Base-by-base conservation (phyloP, 1,140 invertebrate genomes). In the Asbolus verrucosus region DNA sequence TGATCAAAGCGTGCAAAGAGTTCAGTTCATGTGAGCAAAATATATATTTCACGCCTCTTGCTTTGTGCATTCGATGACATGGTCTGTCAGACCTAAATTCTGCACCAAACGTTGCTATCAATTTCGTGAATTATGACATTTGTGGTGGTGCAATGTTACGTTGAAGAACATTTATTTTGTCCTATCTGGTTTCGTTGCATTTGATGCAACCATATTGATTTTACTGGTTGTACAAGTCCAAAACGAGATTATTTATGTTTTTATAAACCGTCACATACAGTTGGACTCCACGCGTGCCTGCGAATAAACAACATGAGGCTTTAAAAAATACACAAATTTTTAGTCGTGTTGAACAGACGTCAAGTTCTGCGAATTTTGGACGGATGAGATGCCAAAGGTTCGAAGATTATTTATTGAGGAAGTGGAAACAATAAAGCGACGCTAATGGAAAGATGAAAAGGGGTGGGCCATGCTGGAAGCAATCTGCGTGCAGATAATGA, bases 391-490 rank as follows among this genome's bases (percentile, higher is more conserved):
- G n/a, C n/a, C n/a, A n/a, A n/a, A n/a, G n/a, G n/a, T n/a, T n/a
- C n/a, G n/a, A n/a, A n/a, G n/a, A n/a, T n/a, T n/a, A n/a, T n/a
- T 36, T 36, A 36, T 6, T 4, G 11, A 36, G 33, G n/a, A 36
- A 11, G 11, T 36, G 33, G 4, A 43, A 43, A 43, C 39, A 4
- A 43, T 36, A 14, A 43, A 43, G 13, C 5, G 15, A 43, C 39
- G 19, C 43, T 50, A 50, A 50, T 50, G 43, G 21, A 50, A 21
- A 50, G 43, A 50, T 24, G 43, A 21, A 21, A 50, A 50, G 19
- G 16, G 19, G 16, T 50, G 43, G 18, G 19, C 43, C 19, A 36
- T 3, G 33, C 33, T 36, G 33, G 15, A 50, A 50, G 43, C 43
- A 21, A 8, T 50, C 19, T 54, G 46, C 46, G 46, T 54, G 46